Evolutionary conservation across 2,888 invertebrate genomes (phyloP).

Genomic region (Ceriagrion tenellum): DNA sequence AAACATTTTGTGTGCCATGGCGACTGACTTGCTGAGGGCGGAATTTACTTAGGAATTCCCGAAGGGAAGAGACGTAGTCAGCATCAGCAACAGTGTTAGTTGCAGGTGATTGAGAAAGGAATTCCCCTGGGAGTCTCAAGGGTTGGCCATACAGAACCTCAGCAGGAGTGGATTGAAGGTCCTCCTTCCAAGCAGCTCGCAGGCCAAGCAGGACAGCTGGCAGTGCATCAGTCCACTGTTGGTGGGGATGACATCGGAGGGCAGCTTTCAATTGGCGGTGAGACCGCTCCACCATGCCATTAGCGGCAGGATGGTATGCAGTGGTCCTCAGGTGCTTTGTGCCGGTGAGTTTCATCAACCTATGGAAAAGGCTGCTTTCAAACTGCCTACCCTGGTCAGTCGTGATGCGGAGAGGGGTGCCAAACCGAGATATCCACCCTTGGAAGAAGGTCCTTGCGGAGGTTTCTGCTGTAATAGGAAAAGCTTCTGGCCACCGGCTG

Average conservation of each 20-base stretch:
- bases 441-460: not conserved
- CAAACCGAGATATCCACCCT: not conserved
- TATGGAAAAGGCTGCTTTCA: not conserved
- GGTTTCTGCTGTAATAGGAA: not conserved
- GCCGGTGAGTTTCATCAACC: not conserved
- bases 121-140: not conserved
- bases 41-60: not conserved
- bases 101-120: not conserved
- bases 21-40: too few species aligned
- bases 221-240: not conserved
- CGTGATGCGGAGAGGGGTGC: not conserved
- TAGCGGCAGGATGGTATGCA: not conserved
- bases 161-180: not conserved
- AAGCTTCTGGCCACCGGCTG: not conserved
- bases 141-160: not conserved
- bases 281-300: not conserved
- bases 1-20: not conserved
- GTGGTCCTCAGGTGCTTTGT: not conserved
- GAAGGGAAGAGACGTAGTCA: not conserved
- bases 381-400: constrained; percentile 7
- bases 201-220: not conserved
- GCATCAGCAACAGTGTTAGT: not conserved
- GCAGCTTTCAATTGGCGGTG: too few species aligned
- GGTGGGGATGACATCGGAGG: not conserved
- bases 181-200: not conserved